Evolutionary conservation across 1,140 invertebrate species (phyloP), one percentile per base, ranked within the genome.

Genomic region (Zaprionus davidi): DNA sequence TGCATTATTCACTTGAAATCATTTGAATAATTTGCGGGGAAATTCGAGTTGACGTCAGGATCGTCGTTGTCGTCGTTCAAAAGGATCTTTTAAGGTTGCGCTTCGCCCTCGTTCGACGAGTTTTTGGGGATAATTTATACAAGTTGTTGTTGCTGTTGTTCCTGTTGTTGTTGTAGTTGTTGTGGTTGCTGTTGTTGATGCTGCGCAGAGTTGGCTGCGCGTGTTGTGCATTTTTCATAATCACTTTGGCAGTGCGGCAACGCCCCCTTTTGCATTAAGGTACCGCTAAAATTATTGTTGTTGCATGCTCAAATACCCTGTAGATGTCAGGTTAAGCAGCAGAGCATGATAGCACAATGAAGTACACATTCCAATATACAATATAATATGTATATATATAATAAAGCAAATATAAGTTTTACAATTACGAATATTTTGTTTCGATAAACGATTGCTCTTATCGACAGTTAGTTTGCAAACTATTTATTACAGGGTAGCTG

Each of bases 221-320:
- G 73, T 71, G 67, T 71, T 76, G 73, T 76, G 73, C 73, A 76
- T 76, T 76, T 76, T 76, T 76, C 73, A 76, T 76, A 76, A 71
- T 76, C 73, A 76, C 73, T 76, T 71, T 70, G 73, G 73, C 60
- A 59, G 68, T 5, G 38, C 38, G 60, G 59, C 58, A 60, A 71
- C 73, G 68, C 68, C 73, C 68, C 73, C 53, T 76, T 71, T 65
- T 71, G 73, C 68, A 71, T 76, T 66, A 71, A 71, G 46, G 68
- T 60, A 71, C 59, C 60, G 73, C 73, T 59, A 65, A 71, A 65
- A 44, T 70, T 60, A 55, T 46, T 60, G 65, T 71, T 58, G 28
- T 62, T 63, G 36, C 41, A 46, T 46, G 41, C 41, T 6, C 24
- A 31, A 2, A 58, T 57, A 67, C 65, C 65, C 65, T 67, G 55